Evolutionary conservation across 2,888 invertebrate genomes (phyloP).

Genomic region (Eilema sororculum): DNA sequence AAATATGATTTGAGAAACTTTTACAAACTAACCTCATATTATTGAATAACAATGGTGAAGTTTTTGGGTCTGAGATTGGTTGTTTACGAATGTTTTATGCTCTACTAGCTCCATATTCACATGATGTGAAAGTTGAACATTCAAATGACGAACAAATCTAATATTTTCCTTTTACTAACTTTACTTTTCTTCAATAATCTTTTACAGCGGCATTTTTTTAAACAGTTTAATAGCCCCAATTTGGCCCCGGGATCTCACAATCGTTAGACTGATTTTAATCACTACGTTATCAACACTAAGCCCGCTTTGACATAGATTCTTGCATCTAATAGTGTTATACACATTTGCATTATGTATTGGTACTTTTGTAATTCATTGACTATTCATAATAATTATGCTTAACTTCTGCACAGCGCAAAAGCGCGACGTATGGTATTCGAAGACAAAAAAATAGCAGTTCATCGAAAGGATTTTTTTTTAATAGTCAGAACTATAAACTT

Average conservation of each 20-base stretch:
- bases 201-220: neutral
- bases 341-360: too few relatives aligned
- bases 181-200: neutral
- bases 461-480: neutral
- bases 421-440: too few relatives aligned
- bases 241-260: too few relatives aligned
- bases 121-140: neutral
- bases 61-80: constrained; percentile 24
- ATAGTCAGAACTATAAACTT: neutral
- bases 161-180: neutral
- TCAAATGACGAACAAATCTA: neutral
- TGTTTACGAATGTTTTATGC: constrained; percentile 16
- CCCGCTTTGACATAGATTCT: too few relatives aligned
- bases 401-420: neutral
- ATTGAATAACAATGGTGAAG: constrained; percentile 21
- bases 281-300: too few relatives aligned
- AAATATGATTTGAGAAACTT: constrained; percentile 36
- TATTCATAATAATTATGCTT: too few relatives aligned
- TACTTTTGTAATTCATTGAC: too few relatives aligned
- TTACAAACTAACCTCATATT: constrained; percentile 25
- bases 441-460: neutral
- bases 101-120: neutral
- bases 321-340: too few relatives aligned
- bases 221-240: too few relatives aligned
- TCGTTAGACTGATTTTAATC: too few relatives aligned